These are phyloP conservation scores for Therioaphis trifolii DNA, from an alignment of 2,888 invertebrate genomes.

Conservation along the genomic window DNA sequence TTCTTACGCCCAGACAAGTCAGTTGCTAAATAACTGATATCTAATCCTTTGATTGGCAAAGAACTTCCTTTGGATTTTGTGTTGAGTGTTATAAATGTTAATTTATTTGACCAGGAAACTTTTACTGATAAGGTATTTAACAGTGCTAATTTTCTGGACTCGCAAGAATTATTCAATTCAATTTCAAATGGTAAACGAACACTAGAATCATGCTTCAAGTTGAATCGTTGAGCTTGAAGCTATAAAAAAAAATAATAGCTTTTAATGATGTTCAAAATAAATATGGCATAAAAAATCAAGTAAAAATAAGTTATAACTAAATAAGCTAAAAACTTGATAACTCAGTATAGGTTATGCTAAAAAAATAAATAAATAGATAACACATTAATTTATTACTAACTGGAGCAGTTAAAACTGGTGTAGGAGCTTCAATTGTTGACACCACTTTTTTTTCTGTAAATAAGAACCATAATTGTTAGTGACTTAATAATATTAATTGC, in stretches of 20 bases:
- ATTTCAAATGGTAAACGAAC: conserved; percentile 57
- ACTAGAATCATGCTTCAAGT: conserved; percentile 30
- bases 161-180: background rate
- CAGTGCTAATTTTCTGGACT: conserved; percentile 22
- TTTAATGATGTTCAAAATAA: no score
- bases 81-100: conserved; percentile 53
- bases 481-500: background rate
- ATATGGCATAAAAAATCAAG: no score
- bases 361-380: no score
- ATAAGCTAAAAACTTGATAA: no score
- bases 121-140: conserved; percentile 29
- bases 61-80: conserved; percentile 40
- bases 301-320: no score
- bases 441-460: conserved; percentile 50
- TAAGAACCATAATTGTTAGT: background rate
- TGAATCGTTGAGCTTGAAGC: conserved; percentile 50
- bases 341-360: no score
- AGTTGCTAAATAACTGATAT: conserved; percentile 43
- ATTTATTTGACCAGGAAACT: conserved; percentile 61
- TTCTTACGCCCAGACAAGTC: conserved; percentile 61
- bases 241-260: conserved; percentile 15
- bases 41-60: conserved; percentile 24
- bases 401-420: conserved; percentile 40
- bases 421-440: conserved; percentile 18
- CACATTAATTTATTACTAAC: conserved; percentile 25